Percentiles rank a stretch among this genome's conserved stretches.
Evolutionary conservation across 2,888 invertebrate species (phyloP).

Genomic region (Caenorhabditis zanzibari): DNA sequence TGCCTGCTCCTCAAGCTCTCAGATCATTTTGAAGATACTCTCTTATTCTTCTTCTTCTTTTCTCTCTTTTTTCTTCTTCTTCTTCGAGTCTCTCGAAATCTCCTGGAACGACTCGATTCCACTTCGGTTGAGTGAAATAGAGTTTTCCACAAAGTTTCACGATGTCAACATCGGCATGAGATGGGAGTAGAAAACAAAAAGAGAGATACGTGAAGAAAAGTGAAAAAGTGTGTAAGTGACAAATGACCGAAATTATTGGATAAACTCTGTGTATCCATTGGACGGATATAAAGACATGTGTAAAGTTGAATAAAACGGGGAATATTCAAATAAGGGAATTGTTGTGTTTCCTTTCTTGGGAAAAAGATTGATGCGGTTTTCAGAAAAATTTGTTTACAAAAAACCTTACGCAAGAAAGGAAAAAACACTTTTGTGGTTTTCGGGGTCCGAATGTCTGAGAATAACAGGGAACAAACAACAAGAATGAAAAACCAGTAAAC

Average conservation of each 20-base stretch:
- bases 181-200: background rate
- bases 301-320: background rate
- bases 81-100: background rate
- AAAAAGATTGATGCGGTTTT: slow-evolving; percentile 1
- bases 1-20: slow-evolving; percentile 15
- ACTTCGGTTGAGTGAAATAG: slow-evolving; percentile 31
- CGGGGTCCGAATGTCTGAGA: background rate
- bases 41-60: slow-evolving; percentile 27
- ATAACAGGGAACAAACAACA: too few species aligned
- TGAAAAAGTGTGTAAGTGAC: background rate
- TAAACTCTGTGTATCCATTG: background rate
- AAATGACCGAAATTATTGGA: slow-evolving; percentile 1
- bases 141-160: slow-evolving; percentile 36
- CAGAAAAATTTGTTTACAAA: slow-evolving; percentile 21
- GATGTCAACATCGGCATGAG: slow-evolving; percentile 24
- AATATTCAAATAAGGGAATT: background rate
- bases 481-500: too few species aligned
- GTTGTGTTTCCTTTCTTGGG: background rate
- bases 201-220: background rate
- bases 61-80: slow-evolving; percentile 7
- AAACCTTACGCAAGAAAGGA: background rate
- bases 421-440: background rate
- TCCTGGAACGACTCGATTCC: slow-evolving; percentile 42
- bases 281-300: background rate
- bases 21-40: slow-evolving; percentile 46